Percentiles rank a stretch among this genome's conserved stretches.
Evolutionary conservation across 2,888 invertebrate genomes (phyloP).

Genomic region (Nycteola revayana): DNA sequence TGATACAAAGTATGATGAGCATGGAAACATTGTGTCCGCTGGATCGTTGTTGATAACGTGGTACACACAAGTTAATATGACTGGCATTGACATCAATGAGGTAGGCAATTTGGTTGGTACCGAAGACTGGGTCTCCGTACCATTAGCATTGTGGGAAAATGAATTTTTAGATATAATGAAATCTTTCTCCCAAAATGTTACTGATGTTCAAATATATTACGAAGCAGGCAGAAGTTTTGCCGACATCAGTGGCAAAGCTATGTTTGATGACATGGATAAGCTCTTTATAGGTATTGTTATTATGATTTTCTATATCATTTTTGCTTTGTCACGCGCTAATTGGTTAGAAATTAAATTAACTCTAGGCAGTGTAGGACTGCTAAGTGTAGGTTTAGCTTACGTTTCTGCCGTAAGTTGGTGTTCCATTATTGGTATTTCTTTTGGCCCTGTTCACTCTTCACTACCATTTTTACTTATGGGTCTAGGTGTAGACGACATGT

Average conservation of each 20-base stretch:
- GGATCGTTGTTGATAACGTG: constrained; percentile 84
- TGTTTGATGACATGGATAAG: constrained; percentile 88
- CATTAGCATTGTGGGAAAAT: constrained; percentile 83
- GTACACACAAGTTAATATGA: constrained; percentile 86
- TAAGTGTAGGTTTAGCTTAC: constrained; percentile 88
- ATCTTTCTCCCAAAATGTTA: constrained; percentile 46
- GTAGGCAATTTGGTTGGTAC: constrained; percentile 88
- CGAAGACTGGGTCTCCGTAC: constrained; percentile 86
- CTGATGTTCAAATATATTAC: constrained; percentile 75
- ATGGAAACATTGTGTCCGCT: constrained; percentile 84
- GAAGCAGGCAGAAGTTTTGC: constrained; percentile 87
- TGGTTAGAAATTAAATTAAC: constrained; percentile 87
- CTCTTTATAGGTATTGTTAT: constrained; percentile 85
- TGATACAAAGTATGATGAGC: constrained; percentile 78
- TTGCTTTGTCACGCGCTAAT: constrained; percentile 88
- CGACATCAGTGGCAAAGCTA: constrained; percentile 86
- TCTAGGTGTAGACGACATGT: constrained; percentile 92
- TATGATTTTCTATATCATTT: constrained; percentile 88
- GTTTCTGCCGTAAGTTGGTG: constrained; percentile 87
- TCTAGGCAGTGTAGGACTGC: constrained; percentile 85
- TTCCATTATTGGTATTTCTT: constrained; percentile 86
- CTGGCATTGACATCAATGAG: constrained; percentile 84
- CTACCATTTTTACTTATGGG: constrained; percentile 92
- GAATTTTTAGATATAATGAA: constrained; percentile 75
- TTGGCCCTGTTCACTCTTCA: constrained; percentile 91